Evolutionary conservation across 64 coral and sea anemone genomes (phyloP), one percentile per base, ranked within the genome.

Genomic region (Dendrophyllia cribrosa): DNA sequence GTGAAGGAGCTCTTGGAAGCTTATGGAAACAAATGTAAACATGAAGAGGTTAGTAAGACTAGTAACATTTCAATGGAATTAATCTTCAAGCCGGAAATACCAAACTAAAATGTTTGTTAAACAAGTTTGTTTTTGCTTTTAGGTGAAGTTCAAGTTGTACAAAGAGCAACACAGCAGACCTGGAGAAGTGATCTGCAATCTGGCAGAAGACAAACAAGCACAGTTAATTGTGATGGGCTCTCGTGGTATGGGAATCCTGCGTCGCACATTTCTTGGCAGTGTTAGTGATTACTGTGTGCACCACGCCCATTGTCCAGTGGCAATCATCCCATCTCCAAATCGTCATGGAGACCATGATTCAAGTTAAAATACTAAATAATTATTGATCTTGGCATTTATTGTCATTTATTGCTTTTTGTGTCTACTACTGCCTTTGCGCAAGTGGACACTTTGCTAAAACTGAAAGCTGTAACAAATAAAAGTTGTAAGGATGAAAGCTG

Each of bases 271-370:
- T 58, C 80, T 95, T 34, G 88, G 93, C 1, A 95, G 93, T 80
- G 88, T 90, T 23, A 95, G 93, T 72, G 88, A 95, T 62, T 95
- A 95, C 34, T 83, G 79, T 61, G 81, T 95, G 15, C 88, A 95
- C 59, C 88, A 95, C 66, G 43, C 88, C 34, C 79, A 95, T 72
- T 70, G 77, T 79, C 88, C 93, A 17, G 22, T 95, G 8, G 78
- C 70, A 69, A 81, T 95, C 11, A 58, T 95, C 17, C 89, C 77
- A 48, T 15, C 89, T 56, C 70, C 72, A 68, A 84, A 25, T 84
- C 51, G 72, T 20, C 45, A 56, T n/a, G n/a, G 51, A 2, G 75
- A 12, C 49, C n/a, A 56, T 12, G 7, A 45, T 15, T 72, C 61
- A 64, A 64, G 61, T 13, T 64, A 64, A 64, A 5, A 20, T 34